Evolutionary conservation across 2,888 invertebrate genomes (phyloP), one percentile per base, ranked within the genome.

Genomic region (Zonitis immaculata): DNA sequence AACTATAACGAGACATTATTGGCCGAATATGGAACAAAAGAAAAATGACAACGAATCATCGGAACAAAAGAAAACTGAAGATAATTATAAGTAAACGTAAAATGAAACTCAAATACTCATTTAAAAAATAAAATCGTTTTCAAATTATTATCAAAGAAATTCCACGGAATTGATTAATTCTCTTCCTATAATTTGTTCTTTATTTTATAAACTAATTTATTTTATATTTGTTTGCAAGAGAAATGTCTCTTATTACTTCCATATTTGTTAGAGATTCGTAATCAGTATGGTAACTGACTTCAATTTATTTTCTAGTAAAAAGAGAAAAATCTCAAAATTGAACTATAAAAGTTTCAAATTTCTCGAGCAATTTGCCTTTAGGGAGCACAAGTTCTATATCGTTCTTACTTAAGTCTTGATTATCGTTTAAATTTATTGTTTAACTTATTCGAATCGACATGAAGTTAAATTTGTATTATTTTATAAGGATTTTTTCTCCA

Each of bases 51-150:
- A 59, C 64, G 66, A 66, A 66, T 39, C 52, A 57, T 59, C 60
- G 49, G 43, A 50, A 16, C 18, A 35, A 65, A 66, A 65, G 68
- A 64, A 65, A 66, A 61, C 61, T 62, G 63, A 65, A 64, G 69
- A 68, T 68, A 70, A 68, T 70, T 70, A 70, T 66, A 63, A 66
- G 62, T 63, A 63, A 58, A 59, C 62, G 61, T 60, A 63, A 63
- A 67, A 66, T 65, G 66, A 66, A 65, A 70, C 66, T 68, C 68
- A 67, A 70, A 70, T 68, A 64, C 64, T 63, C 66, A 67, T 66
- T 67, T 22, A 5, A 22, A 22, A 22, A 22, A 22, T 5, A 68
- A 66, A 67, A 64, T 1, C 59, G 63, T 57, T 58, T 52, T 26
- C 3, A 25, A 27, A 27, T 14, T 44, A 44, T 44, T 27, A n/a